Percentiles rank a stretch among this genome's conserved stretches.
Evolutionary conservation across 2,797 vertebrate genomes (phyloP).

Genomic region (Oryzias dopingdopingensis): DNA sequence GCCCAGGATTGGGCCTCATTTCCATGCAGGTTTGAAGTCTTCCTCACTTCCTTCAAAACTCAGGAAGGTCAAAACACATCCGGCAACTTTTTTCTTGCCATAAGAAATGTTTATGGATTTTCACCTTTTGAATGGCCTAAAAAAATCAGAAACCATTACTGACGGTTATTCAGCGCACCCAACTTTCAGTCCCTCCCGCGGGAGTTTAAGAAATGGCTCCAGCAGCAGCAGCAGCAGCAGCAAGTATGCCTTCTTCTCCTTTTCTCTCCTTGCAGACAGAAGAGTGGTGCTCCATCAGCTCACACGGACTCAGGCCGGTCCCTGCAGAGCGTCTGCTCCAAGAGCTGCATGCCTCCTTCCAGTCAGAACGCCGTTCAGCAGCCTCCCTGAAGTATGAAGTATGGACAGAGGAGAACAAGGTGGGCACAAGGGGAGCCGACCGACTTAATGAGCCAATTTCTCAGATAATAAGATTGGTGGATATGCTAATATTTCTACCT

Average conservation of each 20-base stretch:
- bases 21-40: conserved; percentile 28
- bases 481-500: conserved; percentile 89
- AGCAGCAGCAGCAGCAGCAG: conserved; percentile 3
- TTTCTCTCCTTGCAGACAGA: conserved; percentile 16
- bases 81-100: conserved; percentile 42
- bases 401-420: conserved; percentile 81
- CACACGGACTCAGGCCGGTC: conserved; percentile 27
- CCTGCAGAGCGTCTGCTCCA: conserved; percentile 47
- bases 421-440: conserved; percentile 80
- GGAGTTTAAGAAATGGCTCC: conserved; percentile 34
- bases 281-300: conserved; percentile 39
- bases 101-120: conserved; percentile 31
- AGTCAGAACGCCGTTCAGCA: conserved; percentile 76
- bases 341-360: conserved; percentile 66
- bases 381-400: conserved; percentile 77
- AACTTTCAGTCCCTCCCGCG: conserved; percentile 21
- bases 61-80: conserved; percentile 48
- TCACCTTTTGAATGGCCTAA: conserved; percentile 12
- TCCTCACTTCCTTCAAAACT: conserved; percentile 19
- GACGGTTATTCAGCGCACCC: conserved; percentile 32
- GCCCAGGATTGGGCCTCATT: conserved; percentile 44
- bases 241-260: conserved; percentile 30
- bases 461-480: conserved; percentile 87
- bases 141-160: conserved; percentile 15
- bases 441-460: conserved; percentile 87